Base-by-base conservation (phyloP, 2,113 vertebrate species). In the Leptosomus discolor region DNA sequence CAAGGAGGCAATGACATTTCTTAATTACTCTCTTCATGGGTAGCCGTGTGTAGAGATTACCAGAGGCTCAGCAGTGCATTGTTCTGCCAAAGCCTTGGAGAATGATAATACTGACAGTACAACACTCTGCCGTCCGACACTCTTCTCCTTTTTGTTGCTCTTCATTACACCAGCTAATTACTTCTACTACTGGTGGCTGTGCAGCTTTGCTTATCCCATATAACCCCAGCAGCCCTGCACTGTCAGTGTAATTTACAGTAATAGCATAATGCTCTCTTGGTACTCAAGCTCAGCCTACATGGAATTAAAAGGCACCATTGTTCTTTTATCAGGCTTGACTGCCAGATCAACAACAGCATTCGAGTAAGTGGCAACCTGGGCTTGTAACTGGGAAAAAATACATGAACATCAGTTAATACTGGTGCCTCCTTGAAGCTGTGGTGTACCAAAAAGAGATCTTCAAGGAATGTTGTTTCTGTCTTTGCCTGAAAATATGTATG, bases 11-110 rank as follows among this genome's bases (percentile, higher is more conserved):
- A 89, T 98, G 97, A 94, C 97, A 96, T 98, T 98, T 97, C 97
- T 97, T 98, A 98, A 98, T 98, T 98, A 97, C 93, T 97, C 90
- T 97, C 91, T 96, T 98, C 97, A 93, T 97, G 97, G 96, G 96
- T 94, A 97, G 96, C 94, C 97, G 96, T 97, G 97, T 97, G 92
- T 89, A 81, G 95, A 91, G 80, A 97, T 98, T 97, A 95, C 94
- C 76, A 91, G 97, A 85, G 92, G 94, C 97, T 98, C 97, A 95
- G 90, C 87, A 54, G 92, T 82, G 88, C 89, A 76, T 94, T 97
- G 96, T 96, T 97, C 82, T 92, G 90, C 65, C 6, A 7, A 92
- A 94, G 90, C 96, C 96, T 96, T 74, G 79, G 96, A 98, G 98
- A 97, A 96, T 90, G 94, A 85, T 85, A 91, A 77, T 83, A 96